A percentile compares a stretch with the other conserved stretches of the same genome.
Conservation (phyloP, 2,113 vertebrate species). For the Microcebus murinus region DNA sequence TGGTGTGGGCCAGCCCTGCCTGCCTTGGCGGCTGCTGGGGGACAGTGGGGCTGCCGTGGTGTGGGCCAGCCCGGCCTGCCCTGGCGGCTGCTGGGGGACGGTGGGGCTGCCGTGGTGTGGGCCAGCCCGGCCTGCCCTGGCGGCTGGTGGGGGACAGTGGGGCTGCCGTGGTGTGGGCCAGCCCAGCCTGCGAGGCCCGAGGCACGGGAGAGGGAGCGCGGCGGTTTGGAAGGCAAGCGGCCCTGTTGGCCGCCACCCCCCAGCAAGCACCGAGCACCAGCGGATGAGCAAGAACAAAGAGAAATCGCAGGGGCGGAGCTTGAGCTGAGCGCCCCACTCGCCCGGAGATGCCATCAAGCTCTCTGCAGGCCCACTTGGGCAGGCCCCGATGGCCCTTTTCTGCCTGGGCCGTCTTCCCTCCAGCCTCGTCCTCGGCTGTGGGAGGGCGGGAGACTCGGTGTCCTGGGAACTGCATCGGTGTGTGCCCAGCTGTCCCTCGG, state of each 20-base stretch:
- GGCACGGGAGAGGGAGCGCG: not conserved
- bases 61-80: not conserved
- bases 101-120: no score
- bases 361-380: not conserved
- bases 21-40: not conserved
- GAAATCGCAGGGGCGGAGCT: not conserved
- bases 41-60: not conserved
- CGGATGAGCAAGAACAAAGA: not conserved
- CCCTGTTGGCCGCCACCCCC: no score
- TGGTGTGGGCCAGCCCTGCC: not conserved
- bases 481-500: not conserved
- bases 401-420: not conserved
- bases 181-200: not conserved
- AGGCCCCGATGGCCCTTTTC: not conserved
- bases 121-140: no score
- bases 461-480: not conserved
- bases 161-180: no score
- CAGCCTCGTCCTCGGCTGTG: not conserved
- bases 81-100: no score
- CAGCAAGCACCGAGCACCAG: not conserved
- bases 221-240: not conserved
- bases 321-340: not conserved
- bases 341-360: not conserved
- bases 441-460: not conserved
- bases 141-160: no score